Conservation (phyloP, 1,140 invertebrate species). For the Bombus breviceps region DNA sequence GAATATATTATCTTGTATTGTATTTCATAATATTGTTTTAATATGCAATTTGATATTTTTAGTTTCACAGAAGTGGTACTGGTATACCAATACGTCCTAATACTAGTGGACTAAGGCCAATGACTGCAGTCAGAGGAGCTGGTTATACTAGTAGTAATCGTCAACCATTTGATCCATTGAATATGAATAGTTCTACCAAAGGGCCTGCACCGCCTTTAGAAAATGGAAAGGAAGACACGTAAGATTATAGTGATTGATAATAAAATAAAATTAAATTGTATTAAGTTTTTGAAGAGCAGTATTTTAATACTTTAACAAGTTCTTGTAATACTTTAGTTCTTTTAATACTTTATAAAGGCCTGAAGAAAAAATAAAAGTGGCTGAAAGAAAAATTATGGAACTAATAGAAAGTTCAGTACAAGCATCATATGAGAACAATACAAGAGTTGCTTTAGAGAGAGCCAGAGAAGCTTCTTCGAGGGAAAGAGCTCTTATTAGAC, state of each 20-base stretch:
- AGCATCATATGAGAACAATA: conserved; percentile 84
- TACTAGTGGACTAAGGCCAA: conserved; percentile 86
- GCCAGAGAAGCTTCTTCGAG: conserved; percentile 98
- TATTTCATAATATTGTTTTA: conserved; percentile 1
- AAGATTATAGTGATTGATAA: conserved; percentile 64
- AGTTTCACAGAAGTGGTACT: conserved; percentile 77
- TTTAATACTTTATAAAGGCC: conserved; percentile 83
- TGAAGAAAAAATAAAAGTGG: conserved; percentile 92
- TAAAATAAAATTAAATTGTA: neutral
- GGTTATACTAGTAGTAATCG: conserved; percentile 93
- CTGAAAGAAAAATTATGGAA: conserved; percentile 92
- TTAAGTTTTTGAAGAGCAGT: neutral
- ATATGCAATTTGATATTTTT: conserved; percentile 22
- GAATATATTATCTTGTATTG: neutral
- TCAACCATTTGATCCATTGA: conserved; percentile 90
- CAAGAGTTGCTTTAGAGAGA: conserved; percentile 91
- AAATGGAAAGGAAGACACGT: conserved; percentile 90
- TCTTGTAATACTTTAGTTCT: neutral
- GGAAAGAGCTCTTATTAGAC: conserved; percentile 93
- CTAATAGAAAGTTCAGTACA: conserved; percentile 85
- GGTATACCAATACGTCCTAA: conserved; percentile 67
- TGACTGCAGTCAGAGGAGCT: conserved; percentile 97
- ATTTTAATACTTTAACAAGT: conserved; percentile 47
- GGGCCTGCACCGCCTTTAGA: conserved; percentile 85
- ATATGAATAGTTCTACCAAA: conserved; percentile 84